phyloP scores from a whole-genome alignment of 2,797 vertebrate species.

The Sebastes cheni region DNA sequence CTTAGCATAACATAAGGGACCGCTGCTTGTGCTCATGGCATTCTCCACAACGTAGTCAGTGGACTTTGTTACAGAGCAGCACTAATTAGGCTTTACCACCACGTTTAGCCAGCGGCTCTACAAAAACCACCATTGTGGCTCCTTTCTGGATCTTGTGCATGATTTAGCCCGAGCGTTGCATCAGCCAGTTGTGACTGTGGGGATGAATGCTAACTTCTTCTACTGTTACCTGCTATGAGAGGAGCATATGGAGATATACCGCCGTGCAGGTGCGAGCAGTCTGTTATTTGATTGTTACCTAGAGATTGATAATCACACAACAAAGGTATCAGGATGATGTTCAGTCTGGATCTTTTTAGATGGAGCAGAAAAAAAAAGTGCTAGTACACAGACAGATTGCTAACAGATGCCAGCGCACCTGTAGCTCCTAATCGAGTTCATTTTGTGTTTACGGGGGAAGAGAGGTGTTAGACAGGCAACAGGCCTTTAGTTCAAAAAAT shows the following conservation, averaged over 20 bases:
- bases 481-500: slow-evolving; percentile 22
- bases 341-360: slow-evolving; percentile 60
- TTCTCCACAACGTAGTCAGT: slow-evolving; percentile 72
- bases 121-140: slow-evolving; percentile 74
- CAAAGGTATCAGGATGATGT: slow-evolving; percentile 58
- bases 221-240: slow-evolving; percentile 49
- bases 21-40: slow-evolving; percentile 70
- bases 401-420: slow-evolving; percentile 78
- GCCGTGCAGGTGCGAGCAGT: slow-evolving; percentile 66
- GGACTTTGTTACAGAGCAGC: slow-evolving; percentile 77
- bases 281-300: slow-evolving; percentile 77
- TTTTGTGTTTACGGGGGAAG: slow-evolving; percentile 34
- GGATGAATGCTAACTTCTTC: slow-evolving; percentile 53
- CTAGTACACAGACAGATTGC: slow-evolving; percentile 70
- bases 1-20: slow-evolving; percentile 82
- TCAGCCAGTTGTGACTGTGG: slow-evolving; percentile 58
- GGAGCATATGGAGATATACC: slow-evolving; percentile 72
- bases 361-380: slow-evolving; percentile 31
- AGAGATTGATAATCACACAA: slow-evolving; percentile 79
- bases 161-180: slow-evolving; percentile 65
- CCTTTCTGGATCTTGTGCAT: slow-evolving; percentile 64
- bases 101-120: slow-evolving; percentile 73
- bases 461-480: slow-evolving; percentile 40
- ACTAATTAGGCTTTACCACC: slow-evolving; percentile 79
- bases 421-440: slow-evolving; percentile 69